Evolutionary conservation across 1,140 invertebrate species (phyloP), one percentile per base, ranked within the genome.

Genomic region (Harlomillsia oculata): DNA sequence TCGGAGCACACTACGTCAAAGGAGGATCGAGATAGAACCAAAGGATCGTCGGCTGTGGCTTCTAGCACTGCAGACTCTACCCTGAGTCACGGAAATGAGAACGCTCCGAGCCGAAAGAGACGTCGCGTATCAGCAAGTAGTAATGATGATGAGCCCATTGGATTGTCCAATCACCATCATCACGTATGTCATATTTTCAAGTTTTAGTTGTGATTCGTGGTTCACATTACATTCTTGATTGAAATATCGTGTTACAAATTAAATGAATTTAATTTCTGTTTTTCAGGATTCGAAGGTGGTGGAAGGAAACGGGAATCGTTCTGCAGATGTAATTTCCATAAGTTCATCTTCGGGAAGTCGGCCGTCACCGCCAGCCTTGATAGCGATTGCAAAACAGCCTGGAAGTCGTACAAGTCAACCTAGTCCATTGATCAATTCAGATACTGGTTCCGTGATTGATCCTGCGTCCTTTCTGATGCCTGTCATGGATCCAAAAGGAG

Each of bases 301-400:
- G 37, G 49, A 37, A 20, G 49, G 34, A 36, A 37, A 32, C 13
- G 9, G 32, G 32, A 11, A 32, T 23, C 55, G 53, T 34, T 29
- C 53, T 28, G 43, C 49, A 37, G 55, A 62, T 29, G 60, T 57
- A 34, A 40, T 62, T 16, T 59, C 60, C 9, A 46, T 61, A 18
- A 49, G 26, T 34, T 63, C 61, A 40, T 50, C 51, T 20, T 44
- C 51, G 13, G 51, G 51, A 28, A 59, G 52, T 44, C 45, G 63
- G 40, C 63, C 63, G 18, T 61, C 63, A 49, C 63, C 63, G n/a
- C 63, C 60, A 29, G 60, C 46, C 43, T 50, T 62, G 18, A 59
- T 64, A 18, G 59, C 63, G 18, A 64, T 64, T 43, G 59, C 56
- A 49, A 60, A 58, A 44, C 44, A 39, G 43, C 29, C 50, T 30